Evolutionary conservation across 2,797 vertebrate genomes (phyloP).

Genomic region (Ibycter americanus): DNA sequence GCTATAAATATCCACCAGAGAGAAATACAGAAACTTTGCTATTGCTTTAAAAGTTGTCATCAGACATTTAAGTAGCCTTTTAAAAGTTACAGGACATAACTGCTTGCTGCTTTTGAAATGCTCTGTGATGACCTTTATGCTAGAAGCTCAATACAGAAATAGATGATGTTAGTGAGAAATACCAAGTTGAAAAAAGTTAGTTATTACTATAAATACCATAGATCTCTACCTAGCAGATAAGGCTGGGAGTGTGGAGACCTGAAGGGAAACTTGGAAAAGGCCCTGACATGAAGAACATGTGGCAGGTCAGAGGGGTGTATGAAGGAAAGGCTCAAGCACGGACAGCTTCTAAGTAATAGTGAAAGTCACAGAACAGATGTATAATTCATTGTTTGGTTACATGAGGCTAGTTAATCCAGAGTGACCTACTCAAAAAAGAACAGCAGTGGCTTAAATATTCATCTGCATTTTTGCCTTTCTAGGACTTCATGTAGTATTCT

Average conservation of each 20-base stretch:
- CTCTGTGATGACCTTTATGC: not conserved
- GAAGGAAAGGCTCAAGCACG: not conserved
- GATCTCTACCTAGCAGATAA: not conserved
- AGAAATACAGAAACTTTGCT: not conserved
- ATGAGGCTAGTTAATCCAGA: not conserved
- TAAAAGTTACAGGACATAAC: not conserved
- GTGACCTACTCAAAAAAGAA: not conserved
- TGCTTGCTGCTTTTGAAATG: not conserved
- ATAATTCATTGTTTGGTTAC: not conserved
- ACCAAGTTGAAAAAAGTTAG: not conserved
- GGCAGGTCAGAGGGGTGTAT: not conserved
- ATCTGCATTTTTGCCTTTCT: not conserved
- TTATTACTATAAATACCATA: not conserved
- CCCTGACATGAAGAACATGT: fast-evolving
- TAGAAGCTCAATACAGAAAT: not conserved
- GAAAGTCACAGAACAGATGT: not conserved
- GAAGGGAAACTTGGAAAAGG: not conserved
- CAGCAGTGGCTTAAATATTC: not conserved
- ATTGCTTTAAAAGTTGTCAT: not conserved
- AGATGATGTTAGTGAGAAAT: not conserved
- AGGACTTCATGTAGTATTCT: not conserved
- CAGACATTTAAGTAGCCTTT: not conserved
- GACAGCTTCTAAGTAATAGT: not conserved
- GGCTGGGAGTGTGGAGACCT: not conserved
- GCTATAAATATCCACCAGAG: not conserved